Percentiles rank a stretch among this genome's conserved stretches.
Evolutionary conservation across 1,140 invertebrate species (phyloP).

Genomic region (Calycopis cecrops): DNA sequence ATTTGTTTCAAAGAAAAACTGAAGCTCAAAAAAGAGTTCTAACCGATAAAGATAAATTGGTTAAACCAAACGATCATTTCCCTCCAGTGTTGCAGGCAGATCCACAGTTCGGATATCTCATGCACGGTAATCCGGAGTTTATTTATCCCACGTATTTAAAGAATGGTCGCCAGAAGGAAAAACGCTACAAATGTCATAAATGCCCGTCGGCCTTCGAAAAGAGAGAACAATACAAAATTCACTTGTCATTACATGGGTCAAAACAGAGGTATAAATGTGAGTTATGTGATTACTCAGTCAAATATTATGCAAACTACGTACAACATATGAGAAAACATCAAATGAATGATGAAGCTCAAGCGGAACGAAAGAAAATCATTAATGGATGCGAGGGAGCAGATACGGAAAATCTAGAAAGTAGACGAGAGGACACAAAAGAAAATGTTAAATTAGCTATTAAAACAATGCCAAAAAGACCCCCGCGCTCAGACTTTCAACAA

Average conservation of each 20-base stretch:
- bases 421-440: constrained; percentile 45
- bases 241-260: constrained; percentile 88
- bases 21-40: constrained; percentile 75
- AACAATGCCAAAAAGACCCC: constrained; percentile 60
- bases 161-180: constrained; percentile 84
- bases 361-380: constrained; percentile 70
- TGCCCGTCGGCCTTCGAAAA: constrained; percentile 93
- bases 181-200: constrained; percentile 88
- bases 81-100: constrained; percentile 73
- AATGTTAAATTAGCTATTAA: constrained; percentile 73
- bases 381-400: constrained; percentile 57
- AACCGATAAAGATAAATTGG: constrained; percentile 67
- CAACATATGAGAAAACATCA: constrained; percentile 88
- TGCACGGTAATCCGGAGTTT: constrained; percentile 85
- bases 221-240: constrained; percentile 88
- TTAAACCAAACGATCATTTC: constrained; percentile 71
- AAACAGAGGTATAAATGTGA: constrained; percentile 89
- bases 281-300: constrained; percentile 92
- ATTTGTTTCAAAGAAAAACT: constrained; percentile 78
- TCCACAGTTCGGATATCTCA: constrained; percentile 80
- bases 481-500: constrained; percentile 66
- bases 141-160: constrained; percentile 85
- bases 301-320: constrained; percentile 88
- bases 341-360: constrained; percentile 80
- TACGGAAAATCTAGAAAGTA: constrained; percentile 51